These are phyloP conservation scores for Leptosomus discolor DNA, from an alignment of 2,113 vertebrate species.

Conservation along the genomic window DNA sequence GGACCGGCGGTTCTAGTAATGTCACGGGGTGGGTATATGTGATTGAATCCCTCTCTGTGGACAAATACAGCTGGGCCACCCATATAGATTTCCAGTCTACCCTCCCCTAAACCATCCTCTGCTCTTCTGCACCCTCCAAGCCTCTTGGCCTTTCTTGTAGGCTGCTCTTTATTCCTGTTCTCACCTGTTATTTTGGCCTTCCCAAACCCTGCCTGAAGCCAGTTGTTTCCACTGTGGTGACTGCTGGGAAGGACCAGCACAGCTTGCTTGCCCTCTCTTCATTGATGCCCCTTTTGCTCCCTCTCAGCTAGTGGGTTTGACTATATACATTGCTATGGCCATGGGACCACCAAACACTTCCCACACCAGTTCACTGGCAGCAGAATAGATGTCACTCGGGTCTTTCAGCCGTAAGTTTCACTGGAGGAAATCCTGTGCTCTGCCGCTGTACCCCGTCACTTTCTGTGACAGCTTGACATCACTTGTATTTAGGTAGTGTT, in stretches of 20 bases:
- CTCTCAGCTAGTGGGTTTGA: background rate
- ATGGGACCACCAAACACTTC: background rate
- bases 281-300: background rate
- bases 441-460: background rate
- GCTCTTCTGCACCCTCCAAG: background rate
- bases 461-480: background rate
- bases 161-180: background rate
- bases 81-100: background rate
- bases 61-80: background rate
- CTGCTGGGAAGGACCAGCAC: background rate
- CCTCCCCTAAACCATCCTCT: background rate
- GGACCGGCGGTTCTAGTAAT: fast-evolving
- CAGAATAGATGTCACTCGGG: background rate
- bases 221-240: background rate
- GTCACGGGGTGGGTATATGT: background rate
- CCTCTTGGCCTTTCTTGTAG: background rate
- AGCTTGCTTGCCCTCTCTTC: background rate
- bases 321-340: background rate
- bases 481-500: background rate
- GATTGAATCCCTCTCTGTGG: background rate
- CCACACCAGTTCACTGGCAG: background rate
- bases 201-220: background rate
- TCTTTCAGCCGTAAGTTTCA: background rate
- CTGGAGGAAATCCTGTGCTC: background rate
- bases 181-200: background rate